Evolutionary conservation across 2,113 vertebrate genomes (phyloP), one percentile per base, ranked within the genome.

Genomic region (Gymnobelideus leadbeateri): DNA sequence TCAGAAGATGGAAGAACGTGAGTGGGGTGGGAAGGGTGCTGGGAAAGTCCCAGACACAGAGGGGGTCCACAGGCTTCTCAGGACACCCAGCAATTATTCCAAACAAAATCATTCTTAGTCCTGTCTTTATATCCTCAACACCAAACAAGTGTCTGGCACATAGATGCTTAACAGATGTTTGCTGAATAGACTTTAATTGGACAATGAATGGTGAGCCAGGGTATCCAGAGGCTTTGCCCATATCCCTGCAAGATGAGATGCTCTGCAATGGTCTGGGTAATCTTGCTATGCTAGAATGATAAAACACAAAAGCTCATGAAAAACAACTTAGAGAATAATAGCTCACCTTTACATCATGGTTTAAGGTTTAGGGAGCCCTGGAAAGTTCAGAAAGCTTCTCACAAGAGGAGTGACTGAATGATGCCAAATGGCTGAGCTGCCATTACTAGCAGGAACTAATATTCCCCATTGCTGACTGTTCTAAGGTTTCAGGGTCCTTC

Each of bases 381-480:
- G 16, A 84, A 84, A 84, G 68, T 21, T 84, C 19, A 7, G 14
- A 84, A 43, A 21, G 90, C 92, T 93, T 91, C 50, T 91, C 50
- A 54, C 95, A 47, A 91, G 0, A 31, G n/a, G 96, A 95, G 92
- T n/a, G 51, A 52, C 61, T 97, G 47, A 97, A 96, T 94, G 93
- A 98, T 97, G 92, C 92, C 94, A 92, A 97, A 94, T 84, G 95
- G 95, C 43, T 95, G 93, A 96, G 91, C 94, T 90, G 92, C 90
- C 96, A 93, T 94, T 92, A 55, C 92, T 94, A 51, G 51, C 51
- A 11, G 51, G 95, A 77, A 4, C 47, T 49, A 49, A 49, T 49
- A 49, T 97, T 96, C 95, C 89, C 97, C 96, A 89, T 92, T 95
- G 95, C 53, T 97, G 97, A 91, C 90, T 97, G 54, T 90, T 94